phyloP scores from a whole-genome alignment of 1,140 invertebrate genomes.

The Drosophila sp. region DNA sequence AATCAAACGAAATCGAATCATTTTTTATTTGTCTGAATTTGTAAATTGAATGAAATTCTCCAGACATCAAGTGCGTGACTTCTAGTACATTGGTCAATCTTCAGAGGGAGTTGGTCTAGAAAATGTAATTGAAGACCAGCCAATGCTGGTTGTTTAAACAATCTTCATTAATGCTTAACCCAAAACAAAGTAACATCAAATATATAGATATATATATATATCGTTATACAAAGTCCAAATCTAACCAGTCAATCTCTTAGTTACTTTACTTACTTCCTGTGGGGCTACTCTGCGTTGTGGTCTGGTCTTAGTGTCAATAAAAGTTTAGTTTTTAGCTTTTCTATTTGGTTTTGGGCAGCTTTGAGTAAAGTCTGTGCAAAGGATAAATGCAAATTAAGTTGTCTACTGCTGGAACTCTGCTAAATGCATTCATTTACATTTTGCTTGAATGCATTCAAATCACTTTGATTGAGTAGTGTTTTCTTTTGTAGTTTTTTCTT shows the following conservation, averaged over 20 bases:
- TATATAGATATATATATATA: constrained; percentile 6
- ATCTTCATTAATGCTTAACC: constrained; percentile 43
- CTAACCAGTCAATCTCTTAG: background rate
- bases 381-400: constrained; percentile 53
- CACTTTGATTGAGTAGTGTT: constrained; percentile 41
- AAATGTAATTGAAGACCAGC: constrained; percentile 30
- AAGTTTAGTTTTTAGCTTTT: constrained; percentile 34
- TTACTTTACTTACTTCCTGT: background rate
- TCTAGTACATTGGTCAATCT: background rate
- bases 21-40: constrained; percentile 5
- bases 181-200: constrained; percentile 47
- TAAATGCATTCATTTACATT: constrained; percentile 48
- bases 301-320: constrained; percentile 42
- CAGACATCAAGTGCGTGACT: background rate
- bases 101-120: background rate
- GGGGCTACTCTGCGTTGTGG: constrained; percentile 11
- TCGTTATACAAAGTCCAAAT: background rate
- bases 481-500: background rate
- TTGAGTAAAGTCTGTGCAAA: constrained; percentile 2
- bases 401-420: constrained; percentile 4
- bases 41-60: background rate
- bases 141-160: constrained; percentile 24
- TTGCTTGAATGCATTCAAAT: constrained; percentile 45
- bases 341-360: constrained; percentile 13
- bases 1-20: constrained; percentile 11